Conservation (phyloP, 2,888 invertebrate genomes). For the Latheticus oryzae region DNA sequence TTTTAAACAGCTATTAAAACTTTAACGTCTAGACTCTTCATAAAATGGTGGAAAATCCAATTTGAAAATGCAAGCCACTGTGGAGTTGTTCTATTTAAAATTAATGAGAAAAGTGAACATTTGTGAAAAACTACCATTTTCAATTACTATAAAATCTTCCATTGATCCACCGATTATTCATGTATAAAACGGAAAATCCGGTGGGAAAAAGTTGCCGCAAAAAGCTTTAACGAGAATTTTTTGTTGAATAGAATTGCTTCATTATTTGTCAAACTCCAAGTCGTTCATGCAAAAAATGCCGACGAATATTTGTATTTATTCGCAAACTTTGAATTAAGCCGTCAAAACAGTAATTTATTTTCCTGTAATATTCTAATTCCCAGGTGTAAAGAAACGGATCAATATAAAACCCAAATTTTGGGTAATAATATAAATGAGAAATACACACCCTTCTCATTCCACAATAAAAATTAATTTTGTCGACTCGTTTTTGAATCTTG, state of each 20-base stretch:
- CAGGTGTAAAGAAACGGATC: too few relatives aligned
- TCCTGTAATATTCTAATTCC: conserved; percentile 1
- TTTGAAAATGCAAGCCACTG: conserved; percentile 2
- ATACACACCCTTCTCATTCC: too few relatives aligned
- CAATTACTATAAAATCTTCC: conserved; percentile 19
- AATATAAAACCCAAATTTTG: too few relatives aligned
- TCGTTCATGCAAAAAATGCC: conserved; percentile 2
- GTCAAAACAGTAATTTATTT: conserved; percentile 4
- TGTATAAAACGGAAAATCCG: conserved; percentile 17
- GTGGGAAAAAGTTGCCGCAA: conserved; percentile 13
- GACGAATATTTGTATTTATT: conserved; percentile 4
- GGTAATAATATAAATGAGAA: too few relatives aligned
- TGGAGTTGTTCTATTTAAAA: neutral
- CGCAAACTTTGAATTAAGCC: conserved; percentile 9
- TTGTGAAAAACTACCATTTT: too few relatives aligned
- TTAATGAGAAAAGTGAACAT: conserved; percentile 10
- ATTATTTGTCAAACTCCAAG: conserved; percentile 10
- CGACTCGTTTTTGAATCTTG: too few relatives aligned
- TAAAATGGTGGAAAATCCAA: too few relatives aligned
- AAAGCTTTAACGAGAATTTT: conserved; percentile 23
- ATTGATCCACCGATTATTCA: conserved; percentile 27
- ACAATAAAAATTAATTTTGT: too few relatives aligned
- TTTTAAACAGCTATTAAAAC: too few relatives aligned
- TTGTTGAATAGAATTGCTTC: conserved; percentile 18
- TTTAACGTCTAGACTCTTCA: too few relatives aligned